Evolutionary conservation across 64 coral and sea anemone genomes (phyloP), one percentile per base, ranked within the genome.

Genomic region (Stylophora pistillata): DNA sequence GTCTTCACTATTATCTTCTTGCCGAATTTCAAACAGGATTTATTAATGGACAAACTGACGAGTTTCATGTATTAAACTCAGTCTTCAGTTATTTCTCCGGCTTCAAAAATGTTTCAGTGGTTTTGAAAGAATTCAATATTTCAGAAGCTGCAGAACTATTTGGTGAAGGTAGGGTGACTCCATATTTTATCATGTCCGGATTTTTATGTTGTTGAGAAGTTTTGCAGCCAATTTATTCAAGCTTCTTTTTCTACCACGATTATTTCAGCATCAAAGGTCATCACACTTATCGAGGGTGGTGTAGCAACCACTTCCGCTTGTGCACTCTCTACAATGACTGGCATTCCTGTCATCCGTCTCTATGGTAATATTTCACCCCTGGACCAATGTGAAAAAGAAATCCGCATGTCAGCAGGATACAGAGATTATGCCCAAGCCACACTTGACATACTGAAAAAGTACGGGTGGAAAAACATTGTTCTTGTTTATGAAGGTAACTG

Each of bases 271-370:
- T 58, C 60, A 81, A 58, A 62, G 12, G 26, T 61, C 28, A 12
- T 81, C 6, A 30, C 56, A 30, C 26, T 58, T 18, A 30, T 59
- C 56, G 77, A 81, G 12, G 78, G 78, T 37, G 37, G 78, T 21
- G 2, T 23, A 58, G 64, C 78, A 30, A 82, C 62, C 10, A 65
- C 28, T 23, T 33, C 58, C 18, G 74, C 59, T 55, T 89, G 75
- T 26, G n/a, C 58, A 78, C 27, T 89, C 15, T 78, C 74, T 56
- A 79, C 29, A 53, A n/a, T 89, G 2, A 89, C 87, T 1, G 28
- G 55, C n/a, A 89, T 78, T 70, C 87, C 87, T 29, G 27, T 89
- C 21, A 55, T 89, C 65, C 87, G 26, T 89, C 65, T 89, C 87
- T 33, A 54, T 89, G 75, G 74, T 13, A 15, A 78, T 41, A 69